phyloP scores from a whole-genome alignment of 2,113 vertebrate species.

The Neogale vison region DNA sequence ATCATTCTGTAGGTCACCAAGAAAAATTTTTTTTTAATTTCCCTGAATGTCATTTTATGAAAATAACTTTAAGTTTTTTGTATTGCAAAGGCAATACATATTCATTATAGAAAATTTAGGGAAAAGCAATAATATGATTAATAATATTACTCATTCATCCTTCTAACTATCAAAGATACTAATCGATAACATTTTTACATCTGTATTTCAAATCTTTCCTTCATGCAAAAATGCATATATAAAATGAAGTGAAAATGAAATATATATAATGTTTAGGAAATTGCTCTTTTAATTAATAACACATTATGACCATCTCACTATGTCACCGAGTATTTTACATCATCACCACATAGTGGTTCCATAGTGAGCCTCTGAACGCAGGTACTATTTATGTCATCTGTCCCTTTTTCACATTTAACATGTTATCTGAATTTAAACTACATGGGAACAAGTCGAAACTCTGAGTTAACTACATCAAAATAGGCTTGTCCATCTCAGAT shows the following conservation, averaged over 20 bases:
- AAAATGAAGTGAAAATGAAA: constrained; percentile 45
- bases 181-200: constrained; percentile 54
- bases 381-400: background rate
- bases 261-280: background rate
- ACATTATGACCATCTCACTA: background rate
- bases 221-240: constrained; percentile 11
- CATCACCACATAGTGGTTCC: background rate
- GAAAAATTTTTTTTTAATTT: background rate
- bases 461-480: background rate
- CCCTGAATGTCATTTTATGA: background rate
- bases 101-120: constrained; percentile 48
- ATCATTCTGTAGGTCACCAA: background rate
- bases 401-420: background rate
- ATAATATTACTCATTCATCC: constrained; percentile 15
- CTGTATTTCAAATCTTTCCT: constrained; percentile 8
- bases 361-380: background rate
- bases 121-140: constrained; percentile 3
- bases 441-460: background rate
- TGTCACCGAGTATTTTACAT: background rate
- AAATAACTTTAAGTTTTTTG: constrained; percentile 33
- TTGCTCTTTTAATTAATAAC: background rate
- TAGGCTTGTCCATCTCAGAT: background rate
- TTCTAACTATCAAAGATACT: constrained; percentile 35
- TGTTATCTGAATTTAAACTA: background rate
- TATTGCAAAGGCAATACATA: constrained; percentile 49